Conservation (phyloP, 2,113 vertebrate genomes). For the Rhombomys opimus region DNA sequence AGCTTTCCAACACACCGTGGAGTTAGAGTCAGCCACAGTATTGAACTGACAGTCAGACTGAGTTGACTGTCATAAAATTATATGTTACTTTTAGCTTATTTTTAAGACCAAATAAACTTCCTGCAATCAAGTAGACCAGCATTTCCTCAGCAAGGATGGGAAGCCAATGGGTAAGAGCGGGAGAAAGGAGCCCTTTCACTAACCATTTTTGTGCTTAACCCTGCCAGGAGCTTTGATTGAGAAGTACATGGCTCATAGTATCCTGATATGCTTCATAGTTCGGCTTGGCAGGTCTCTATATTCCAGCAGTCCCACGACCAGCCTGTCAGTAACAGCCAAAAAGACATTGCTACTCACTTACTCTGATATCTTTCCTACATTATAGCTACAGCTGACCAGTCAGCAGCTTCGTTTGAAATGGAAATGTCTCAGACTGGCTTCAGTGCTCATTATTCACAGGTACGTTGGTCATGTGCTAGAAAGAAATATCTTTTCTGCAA, state of each 20-base stretch:
- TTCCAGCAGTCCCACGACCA: no score
- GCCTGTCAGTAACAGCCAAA: background rate
- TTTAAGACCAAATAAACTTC: conserved; percentile 56
- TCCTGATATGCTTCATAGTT: background rate
- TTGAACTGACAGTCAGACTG: background rate
- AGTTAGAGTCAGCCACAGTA: rapidly evolving
- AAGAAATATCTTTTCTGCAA: background rate
- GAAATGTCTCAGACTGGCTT: conserved; percentile 99
- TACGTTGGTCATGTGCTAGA: conserved; percentile 77
- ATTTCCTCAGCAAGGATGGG: background rate
- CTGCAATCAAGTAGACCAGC: conserved; percentile 34
- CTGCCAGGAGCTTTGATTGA: background rate
- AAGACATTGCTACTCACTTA: background rate
- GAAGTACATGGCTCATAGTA: background rate
- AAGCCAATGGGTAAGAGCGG: background rate
- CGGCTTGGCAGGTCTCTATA: background rate
- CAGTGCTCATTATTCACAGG: conserved; percentile 94
- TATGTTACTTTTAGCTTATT: conserved; percentile 64
- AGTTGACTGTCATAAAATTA: conserved; percentile 35
- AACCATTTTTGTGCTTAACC: background rate
- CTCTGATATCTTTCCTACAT: conserved; percentile 27
- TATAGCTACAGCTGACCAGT: conserved; percentile 92
- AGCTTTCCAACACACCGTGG: background rate
- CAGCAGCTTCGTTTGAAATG: conserved; percentile 95
- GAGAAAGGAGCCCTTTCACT: background rate